Conservation (phyloP, 2,797 vertebrate species). For the Cephalopachus bancanus region DNA sequence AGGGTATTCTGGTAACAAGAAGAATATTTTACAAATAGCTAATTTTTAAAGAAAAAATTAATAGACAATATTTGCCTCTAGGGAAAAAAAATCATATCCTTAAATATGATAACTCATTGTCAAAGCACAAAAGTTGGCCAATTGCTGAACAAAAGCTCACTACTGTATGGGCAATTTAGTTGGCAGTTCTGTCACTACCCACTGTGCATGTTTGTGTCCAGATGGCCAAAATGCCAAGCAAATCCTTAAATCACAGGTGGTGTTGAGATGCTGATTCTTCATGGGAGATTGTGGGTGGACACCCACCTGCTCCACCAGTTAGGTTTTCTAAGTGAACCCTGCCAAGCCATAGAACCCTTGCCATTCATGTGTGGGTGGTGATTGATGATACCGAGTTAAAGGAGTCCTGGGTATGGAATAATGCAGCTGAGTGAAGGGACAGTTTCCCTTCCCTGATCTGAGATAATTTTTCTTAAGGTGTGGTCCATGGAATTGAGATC, state of each 20-base stretch:
- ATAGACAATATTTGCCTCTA: constrained; percentile 12
- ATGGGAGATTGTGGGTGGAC: constrained; percentile 15
- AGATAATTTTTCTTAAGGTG: constrained; percentile 26
- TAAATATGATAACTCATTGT: constrained; percentile 27
- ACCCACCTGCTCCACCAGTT: constrained; percentile 7
- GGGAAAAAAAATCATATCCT: background rate
- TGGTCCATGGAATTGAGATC: background rate
- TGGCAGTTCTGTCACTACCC: background rate
- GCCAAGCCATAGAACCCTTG: background rate
- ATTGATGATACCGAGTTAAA: background rate
- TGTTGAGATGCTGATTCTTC: constrained; percentile 61
- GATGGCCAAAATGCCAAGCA: constrained; percentile 44
- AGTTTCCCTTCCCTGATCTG: background rate
- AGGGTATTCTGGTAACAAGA: constrained; percentile 30
- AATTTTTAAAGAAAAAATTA: constrained; percentile 46
- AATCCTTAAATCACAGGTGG: constrained; percentile 37
- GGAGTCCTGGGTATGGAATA: background rate
- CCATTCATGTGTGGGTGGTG: background rate
- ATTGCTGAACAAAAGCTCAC: constrained; percentile 26
- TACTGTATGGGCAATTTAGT: background rate
- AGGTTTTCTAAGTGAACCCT: background rate
- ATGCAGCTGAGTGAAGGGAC: background rate
- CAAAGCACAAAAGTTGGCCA: constrained; percentile 8
- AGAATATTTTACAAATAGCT: constrained; percentile 27
- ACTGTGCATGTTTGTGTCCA: constrained; percentile 61